These are phyloP conservation scores for Standfussiana lucernea DNA, from an alignment of 2,888 invertebrate genomes.

Conservation along the genomic window DNA sequence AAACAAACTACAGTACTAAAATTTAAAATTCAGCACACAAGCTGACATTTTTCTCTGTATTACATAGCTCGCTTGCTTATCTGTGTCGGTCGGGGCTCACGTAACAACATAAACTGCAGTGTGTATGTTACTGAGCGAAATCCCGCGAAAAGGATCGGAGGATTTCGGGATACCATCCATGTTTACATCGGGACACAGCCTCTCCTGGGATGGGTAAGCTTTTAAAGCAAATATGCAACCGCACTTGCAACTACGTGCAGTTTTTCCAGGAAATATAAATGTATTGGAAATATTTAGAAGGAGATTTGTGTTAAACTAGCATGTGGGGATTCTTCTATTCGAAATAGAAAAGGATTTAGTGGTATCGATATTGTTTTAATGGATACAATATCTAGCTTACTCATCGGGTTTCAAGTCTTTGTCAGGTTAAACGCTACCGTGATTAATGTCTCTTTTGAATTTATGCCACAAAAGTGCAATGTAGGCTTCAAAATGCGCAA, in stretches of 20 bases:
- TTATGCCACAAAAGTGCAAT: background rate
- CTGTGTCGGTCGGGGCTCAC: conserved; percentile 64
- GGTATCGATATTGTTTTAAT: background rate
- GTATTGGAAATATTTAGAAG: conserved; percentile 46
- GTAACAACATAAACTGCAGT: conserved; percentile 75
- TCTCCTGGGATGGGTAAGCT: conserved; percentile 60
- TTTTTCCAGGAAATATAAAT: conserved; percentile 36
- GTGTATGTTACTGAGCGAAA: conserved; percentile 71
- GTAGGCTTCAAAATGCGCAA: background rate
- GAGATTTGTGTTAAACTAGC: conserved; percentile 27
- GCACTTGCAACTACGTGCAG: conserved; percentile 40
- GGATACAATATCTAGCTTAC: background rate
- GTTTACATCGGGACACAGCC: conserved; percentile 61
- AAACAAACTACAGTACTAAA: conserved; percentile 29
- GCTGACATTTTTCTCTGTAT: conserved; percentile 66
- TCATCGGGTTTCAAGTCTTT: background rate
- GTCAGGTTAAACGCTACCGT: background rate
- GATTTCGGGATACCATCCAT: conserved; percentile 63
- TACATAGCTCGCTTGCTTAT: conserved; percentile 74
- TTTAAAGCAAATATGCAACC: conserved; percentile 60
- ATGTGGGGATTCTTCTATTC: background rate
- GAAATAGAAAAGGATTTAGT: background rate
- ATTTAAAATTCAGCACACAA: conserved; percentile 71
- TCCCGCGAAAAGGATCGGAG: conserved; percentile 64
- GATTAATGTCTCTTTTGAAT: background rate